These are phyloP conservation scores for Barnardius zonarius DNA, from an alignment of 2,113 vertebrate genomes.

Conservation along the genomic window DNA sequence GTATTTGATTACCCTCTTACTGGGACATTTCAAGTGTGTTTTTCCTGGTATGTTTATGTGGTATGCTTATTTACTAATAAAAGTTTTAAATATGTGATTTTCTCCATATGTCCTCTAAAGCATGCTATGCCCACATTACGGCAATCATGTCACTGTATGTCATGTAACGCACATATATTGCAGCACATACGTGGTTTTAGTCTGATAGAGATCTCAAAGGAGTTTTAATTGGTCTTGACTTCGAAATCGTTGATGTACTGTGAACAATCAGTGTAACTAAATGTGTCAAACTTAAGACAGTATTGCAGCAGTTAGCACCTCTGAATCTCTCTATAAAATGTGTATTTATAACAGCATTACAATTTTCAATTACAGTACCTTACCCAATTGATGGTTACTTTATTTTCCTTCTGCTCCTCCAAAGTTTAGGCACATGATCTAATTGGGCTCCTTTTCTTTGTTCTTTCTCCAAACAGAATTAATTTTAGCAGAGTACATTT, in stretches of 20 bases:
- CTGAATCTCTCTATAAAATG: background rate
- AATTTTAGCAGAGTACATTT: background rate
- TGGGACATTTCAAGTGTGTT: background rate
- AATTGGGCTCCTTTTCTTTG: background rate
- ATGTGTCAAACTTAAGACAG: background rate
- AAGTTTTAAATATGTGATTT: background rate
- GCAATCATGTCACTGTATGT: background rate
- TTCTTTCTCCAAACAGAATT: constrained; percentile 14
- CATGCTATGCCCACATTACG: background rate
- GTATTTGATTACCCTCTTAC: background rate
- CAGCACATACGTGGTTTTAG: background rate
- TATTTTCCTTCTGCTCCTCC: background rate
- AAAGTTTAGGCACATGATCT: background rate
- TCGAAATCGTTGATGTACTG: background rate
- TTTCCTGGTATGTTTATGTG: background rate
- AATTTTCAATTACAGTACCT: background rate
- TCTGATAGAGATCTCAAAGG: background rate
- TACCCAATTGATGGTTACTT: background rate
- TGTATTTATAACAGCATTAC: background rate
- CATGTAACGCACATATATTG: background rate
- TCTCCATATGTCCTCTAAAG: background rate
- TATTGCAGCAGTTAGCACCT: background rate
- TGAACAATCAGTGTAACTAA: background rate
- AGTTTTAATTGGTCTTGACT: background rate
- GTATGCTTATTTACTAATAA: background rate